A percentile compares a stretch with the other conserved stretches of the same genome.
Evolutionary conservation across 2,888 invertebrate species (phyloP).

Genomic region (Patella caerulea): DNA sequence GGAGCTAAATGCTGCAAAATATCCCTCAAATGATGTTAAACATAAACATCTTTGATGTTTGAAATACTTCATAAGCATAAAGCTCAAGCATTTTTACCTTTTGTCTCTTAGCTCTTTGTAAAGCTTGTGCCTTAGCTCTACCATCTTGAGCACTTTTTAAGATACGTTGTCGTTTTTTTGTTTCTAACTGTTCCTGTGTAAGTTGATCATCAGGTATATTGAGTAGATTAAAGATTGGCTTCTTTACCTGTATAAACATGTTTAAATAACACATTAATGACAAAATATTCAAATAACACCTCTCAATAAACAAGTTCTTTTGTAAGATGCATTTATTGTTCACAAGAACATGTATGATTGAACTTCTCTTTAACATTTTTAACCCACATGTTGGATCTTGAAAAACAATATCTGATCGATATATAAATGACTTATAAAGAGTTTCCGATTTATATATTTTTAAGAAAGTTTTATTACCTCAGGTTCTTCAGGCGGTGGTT

Average conservation of each 20-base stretch:
- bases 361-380: neutral
- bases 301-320: neutral
- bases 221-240: slow-evolving; percentile 57
- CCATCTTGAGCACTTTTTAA: slow-evolving; percentile 63
- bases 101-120: slow-evolving; percentile 59
- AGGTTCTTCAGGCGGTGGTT: slow-evolving; percentile 77
- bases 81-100: slow-evolving; percentile 42
- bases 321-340: neutral
- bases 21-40: neutral
- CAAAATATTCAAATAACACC: neutral
- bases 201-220: slow-evolving; percentile 66
- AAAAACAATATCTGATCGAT: neutral
- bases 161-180: slow-evolving; percentile 73
- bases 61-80: neutral
- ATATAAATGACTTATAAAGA: neutral
- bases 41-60: neutral
- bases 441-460: too few species aligned
- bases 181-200: slow-evolving; percentile 69
- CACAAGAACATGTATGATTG: neutral
- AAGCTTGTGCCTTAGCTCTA: slow-evolving; percentile 51
- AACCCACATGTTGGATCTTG: neutral
- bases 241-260: slow-evolving; percentile 37
- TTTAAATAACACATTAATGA: neutral
- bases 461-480: slow-evolving; percentile 67
- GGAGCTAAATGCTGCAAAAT: too few species aligned